Evolutionary conservation across 2,888 invertebrate genomes (phyloP).

Genomic region (Agrochola lota): DNA sequence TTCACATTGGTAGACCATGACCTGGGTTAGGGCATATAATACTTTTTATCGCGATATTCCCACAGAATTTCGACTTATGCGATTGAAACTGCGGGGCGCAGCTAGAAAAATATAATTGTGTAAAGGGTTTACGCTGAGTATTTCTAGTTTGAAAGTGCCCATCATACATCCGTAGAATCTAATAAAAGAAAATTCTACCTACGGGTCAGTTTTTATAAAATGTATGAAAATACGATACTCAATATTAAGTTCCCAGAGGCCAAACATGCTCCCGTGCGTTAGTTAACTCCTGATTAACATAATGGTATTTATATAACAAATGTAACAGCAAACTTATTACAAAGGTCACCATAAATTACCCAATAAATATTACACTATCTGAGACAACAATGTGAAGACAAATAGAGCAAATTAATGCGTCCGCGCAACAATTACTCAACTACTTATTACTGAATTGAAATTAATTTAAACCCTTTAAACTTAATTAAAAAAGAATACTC

Average conservation of each 20-base stretch:
- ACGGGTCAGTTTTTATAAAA: background rate
- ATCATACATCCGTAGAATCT: background rate
- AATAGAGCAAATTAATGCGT: constrained; percentile 44
- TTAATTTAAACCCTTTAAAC: constrained; percentile 48
- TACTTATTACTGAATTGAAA: constrained; percentile 35
- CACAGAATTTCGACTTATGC: too few relatives aligned
- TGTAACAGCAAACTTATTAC: constrained; percentile 32
- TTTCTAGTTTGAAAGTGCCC: background rate
- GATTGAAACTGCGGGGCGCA: too few relatives aligned
- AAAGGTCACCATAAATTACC: constrained; percentile 47
- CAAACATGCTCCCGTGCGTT: constrained; percentile 29
- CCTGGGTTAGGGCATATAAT: too few relatives aligned
- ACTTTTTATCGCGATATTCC: too few relatives aligned
- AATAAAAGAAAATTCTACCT: background rate
- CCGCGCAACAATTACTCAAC: constrained; percentile 49
- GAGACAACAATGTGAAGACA: constrained; percentile 56
- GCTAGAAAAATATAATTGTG: background rate
- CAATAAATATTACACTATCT: constrained; percentile 43
- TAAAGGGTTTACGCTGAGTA: too few relatives aligned
- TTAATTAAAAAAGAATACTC: constrained; percentile 50
- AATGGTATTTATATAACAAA: constrained; percentile 53
- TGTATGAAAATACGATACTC: background rate
- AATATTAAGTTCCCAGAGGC: constrained; percentile 26
- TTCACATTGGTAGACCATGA: too few relatives aligned
- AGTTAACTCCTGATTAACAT: constrained; percentile 45